Evolutionary conservation across 2,888 invertebrate species (phyloP).

Genomic region (Allacma fusca): DNA sequence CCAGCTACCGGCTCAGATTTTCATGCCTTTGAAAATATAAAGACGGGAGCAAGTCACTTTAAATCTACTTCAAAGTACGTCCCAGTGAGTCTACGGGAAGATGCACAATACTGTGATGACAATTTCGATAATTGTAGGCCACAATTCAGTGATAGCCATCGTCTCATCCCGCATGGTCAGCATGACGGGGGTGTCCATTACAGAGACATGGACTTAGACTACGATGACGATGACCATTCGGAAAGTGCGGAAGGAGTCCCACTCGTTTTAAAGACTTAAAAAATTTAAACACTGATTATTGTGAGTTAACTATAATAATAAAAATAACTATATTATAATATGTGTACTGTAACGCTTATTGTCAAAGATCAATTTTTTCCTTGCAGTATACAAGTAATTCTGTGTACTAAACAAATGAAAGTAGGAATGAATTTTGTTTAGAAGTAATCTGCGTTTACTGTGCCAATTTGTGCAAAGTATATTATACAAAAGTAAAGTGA

Average conservation of each 20-base stretch:
- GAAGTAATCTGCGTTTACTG: neutral
- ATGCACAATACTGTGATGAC: constrained; percentile 29
- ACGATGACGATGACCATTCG: constrained; percentile 50
- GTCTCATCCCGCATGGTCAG: constrained; percentile 4
- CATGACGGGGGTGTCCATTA: constrained; percentile 49
- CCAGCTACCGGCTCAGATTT: constrained; percentile 8
- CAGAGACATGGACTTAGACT: constrained; percentile 43
- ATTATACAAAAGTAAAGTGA: neutral
- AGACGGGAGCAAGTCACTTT: constrained; percentile 28
- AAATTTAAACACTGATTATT: constrained; percentile 5
- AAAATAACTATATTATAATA: neutral
- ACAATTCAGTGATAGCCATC: constrained; percentile 17
- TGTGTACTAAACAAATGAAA: neutral
- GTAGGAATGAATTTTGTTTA: too few species aligned
- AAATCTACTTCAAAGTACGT: constrained; percentile 35
- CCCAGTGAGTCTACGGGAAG: constrained; percentile 48
- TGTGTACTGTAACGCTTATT: neutral
- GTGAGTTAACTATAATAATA: neutral
- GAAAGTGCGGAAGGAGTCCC: constrained; percentile 57
- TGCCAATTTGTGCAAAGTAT: neutral
- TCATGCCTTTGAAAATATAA: constrained; percentile 29
- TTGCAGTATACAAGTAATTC: neutral
- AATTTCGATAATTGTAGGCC: constrained; percentile 2
- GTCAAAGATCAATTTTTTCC: neutral
- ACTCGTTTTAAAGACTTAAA: constrained; percentile 59